Conservation (phyloP, 1,140 invertebrate species). For the Dendrolimus punctatus region DNA sequence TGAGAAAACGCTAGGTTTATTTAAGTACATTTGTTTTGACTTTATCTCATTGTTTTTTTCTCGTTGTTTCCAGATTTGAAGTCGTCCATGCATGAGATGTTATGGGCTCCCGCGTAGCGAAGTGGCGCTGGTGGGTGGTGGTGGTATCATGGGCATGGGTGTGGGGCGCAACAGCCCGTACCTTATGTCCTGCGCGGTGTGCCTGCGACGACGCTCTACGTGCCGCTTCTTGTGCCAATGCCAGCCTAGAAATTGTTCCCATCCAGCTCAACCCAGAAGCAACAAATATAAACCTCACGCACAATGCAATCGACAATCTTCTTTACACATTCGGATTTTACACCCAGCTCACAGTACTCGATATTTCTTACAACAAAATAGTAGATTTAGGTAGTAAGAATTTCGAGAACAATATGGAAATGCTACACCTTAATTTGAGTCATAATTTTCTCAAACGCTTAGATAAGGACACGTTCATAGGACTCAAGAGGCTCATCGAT, state of each 20-base stretch:
- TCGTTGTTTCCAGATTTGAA: constrained; percentile 44
- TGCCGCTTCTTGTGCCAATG: constrained; percentile 81
- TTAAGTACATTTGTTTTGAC: neutral
- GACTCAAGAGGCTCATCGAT: constrained; percentile 77
- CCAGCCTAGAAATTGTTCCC: constrained; percentile 85
- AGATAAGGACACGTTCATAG: constrained; percentile 83
- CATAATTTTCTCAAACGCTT: constrained; percentile 80
- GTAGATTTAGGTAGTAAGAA: constrained; percentile 83
- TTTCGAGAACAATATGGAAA: constrained; percentile 81
- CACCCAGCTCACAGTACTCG: constrained; percentile 82
- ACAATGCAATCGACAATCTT: constrained; percentile 81
- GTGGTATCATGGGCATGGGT: constrained; percentile 42
- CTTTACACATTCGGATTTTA: constrained; percentile 85
- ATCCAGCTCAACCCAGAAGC: constrained; percentile 91
- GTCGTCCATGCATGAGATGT: constrained; percentile 64
- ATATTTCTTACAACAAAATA: constrained; percentile 87
- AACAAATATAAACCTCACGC: constrained; percentile 81
- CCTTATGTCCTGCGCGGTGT: constrained; percentile 86
- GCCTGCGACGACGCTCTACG: constrained; percentile 85
- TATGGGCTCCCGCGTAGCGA: constrained; percentile 66
- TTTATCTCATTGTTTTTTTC: constrained; percentile 4
- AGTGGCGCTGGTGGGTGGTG: constrained; percentile 61
- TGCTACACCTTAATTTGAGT: constrained; percentile 83
- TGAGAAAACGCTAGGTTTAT: too few relatives aligned
- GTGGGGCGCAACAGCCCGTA: constrained; percentile 59